Percentiles rank a stretch among this genome's conserved stretches.
Evolutionary conservation across 2,888 invertebrate genomes (phyloP).

Genomic region (Onchidella celtica): DNA sequence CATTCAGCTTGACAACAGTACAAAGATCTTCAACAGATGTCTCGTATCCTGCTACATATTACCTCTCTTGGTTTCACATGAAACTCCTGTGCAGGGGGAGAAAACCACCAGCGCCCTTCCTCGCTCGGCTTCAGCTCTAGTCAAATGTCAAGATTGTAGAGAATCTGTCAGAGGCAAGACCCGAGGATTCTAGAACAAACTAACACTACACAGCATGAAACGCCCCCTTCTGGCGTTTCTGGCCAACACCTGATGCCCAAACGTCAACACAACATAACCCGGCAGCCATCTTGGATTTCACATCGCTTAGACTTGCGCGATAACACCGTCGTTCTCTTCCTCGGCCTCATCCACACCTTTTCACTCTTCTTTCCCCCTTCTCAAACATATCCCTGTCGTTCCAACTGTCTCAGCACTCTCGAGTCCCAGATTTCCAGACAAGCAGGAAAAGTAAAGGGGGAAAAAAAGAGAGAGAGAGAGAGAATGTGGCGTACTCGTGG

Average conservation of each 20-base stretch:
- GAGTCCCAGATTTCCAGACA: background rate
- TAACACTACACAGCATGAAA: slow-evolving; percentile 35
- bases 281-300: slow-evolving; percentile 44
- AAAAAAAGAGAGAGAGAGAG: too few relatives aligned
- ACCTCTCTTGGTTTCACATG: background rate
- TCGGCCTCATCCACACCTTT: background rate
- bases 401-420: background rate
- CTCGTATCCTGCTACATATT: background rate
- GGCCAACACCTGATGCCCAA: slow-evolving; percentile 34
- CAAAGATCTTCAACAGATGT: background rate
- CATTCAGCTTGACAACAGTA: too few relatives aligned
- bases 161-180: slow-evolving; percentile 37
- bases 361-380: background rate
- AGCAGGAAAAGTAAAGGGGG: background rate
- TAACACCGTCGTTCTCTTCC: slow-evolving; percentile 18
- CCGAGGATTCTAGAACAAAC: slow-evolving; percentile 38
- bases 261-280: slow-evolving; percentile 42
- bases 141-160: slow-evolving; percentile 29
- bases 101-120: too few relatives aligned
- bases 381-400: background rate
- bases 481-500: background rate
- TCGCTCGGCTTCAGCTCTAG: background rate
- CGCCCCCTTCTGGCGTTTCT: slow-evolving; percentile 16
- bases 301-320: slow-evolving; percentile 12
- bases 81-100: background rate